Evolutionary conservation across 2,888 invertebrate genomes (phyloP), one percentile per base, ranked within the genome.

Genomic region (Conus canariensis): DNA sequence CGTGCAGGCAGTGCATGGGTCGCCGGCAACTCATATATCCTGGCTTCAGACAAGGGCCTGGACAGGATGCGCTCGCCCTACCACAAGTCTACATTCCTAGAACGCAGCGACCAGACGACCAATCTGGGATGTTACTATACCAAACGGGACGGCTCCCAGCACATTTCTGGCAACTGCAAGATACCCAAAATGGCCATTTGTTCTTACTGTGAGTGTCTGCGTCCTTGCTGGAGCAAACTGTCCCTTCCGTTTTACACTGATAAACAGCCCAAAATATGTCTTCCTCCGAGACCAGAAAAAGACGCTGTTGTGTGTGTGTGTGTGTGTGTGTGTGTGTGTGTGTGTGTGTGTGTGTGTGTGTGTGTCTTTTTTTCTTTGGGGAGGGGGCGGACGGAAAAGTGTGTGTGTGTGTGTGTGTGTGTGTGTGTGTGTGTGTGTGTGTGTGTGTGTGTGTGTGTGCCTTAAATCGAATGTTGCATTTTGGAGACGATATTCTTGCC

Each of bases 51-150:
- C 59, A 10, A 22, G 58, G 7, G 58, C 9, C 5, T 80, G 25
- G 25, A 14, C 4, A 30, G 14, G 0, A 58, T 88, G 59, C 88
- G 60, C 60, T 45, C 88, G 16, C 45, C 88, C 14, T 25, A 59
- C 30, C 60, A 88, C 82, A 88, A 82, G 82, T 88, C 88, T 16
- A 64, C 59, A 7, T 82, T 30, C 60, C 58, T 60, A 2, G 80
- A 59, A 19, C 82, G 82, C 64, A 22, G 14, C 9, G 30, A 88
- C 64, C 22, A 82, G 64, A 60, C 3, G 77, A 88, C 77, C 22
- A 56, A 22, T 4, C 64, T 88, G 64, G 88, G 88, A 30, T 88
- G 88, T 45, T 88, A 88, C 88, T 82, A 67, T 45, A 88, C 60
- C 88, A 60, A 88, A 19, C 22, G 10, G 10, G 56, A 82, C 10